These are phyloP conservation scores for Lordiphosa mommai DNA, from an alignment of 1,140 invertebrate genomes.

Conservation along the genomic window DNA sequence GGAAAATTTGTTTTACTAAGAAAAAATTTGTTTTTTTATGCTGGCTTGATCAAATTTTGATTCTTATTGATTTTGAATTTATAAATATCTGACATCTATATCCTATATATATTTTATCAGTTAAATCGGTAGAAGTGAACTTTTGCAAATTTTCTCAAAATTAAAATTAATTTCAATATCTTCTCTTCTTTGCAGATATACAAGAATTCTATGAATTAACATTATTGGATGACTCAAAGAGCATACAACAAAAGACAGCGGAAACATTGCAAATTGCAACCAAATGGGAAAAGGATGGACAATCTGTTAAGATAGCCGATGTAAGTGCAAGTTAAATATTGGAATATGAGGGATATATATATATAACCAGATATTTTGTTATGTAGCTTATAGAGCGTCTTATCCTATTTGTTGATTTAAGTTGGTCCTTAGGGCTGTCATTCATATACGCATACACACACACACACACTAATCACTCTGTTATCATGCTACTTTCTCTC, in stretches of 20 bases:
- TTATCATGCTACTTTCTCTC: not conserved
- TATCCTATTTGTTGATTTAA: not conserved
- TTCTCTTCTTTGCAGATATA: constrained; percentile 96
- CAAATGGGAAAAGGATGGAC: constrained; percentile 90
- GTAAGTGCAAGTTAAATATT: constrained; percentile 37
- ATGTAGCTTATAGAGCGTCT: not conserved
- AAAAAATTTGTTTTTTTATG: too few relatives aligned
- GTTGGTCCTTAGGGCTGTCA: not conserved
- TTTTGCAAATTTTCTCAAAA: too few relatives aligned
- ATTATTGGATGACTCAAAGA: constrained; percentile 96
- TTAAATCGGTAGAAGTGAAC: too few relatives aligned
- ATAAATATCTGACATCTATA: too few relatives aligned
- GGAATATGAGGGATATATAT: not conserved
- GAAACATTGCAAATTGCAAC: constrained; percentile 97
- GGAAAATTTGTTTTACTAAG: too few relatives aligned
- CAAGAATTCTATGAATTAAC: constrained; percentile 99
- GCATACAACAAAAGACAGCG: constrained; percentile 95
- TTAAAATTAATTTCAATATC: too few relatives aligned
- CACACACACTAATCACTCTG: not conserved
- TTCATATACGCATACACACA: too few relatives aligned
- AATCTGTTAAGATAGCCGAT: constrained; percentile 74
- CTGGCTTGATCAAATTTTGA: too few relatives aligned
- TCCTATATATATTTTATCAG: too few relatives aligned
- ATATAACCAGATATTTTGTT: not conserved
- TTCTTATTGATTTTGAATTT: too few relatives aligned